Evolutionary conservation across 2,113 vertebrate genomes (phyloP).

Genomic region (Ivindomyrus marchei): DNA sequence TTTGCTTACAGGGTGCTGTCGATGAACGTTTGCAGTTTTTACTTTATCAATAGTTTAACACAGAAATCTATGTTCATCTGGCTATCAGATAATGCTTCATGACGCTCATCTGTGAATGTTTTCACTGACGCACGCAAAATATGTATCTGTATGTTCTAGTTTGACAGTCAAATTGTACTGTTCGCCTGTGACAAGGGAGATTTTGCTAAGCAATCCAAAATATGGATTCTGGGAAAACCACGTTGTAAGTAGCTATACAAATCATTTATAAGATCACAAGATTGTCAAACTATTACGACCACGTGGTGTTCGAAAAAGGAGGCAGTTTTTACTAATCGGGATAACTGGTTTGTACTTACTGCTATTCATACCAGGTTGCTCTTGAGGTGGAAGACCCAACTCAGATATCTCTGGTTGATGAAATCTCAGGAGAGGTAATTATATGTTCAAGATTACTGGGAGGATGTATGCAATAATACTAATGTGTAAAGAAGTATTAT

Average conservation of each 20-base stretch:
- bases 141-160: conserved; percentile 49
- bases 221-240: conserved; percentile 89
- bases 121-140: not conserved
- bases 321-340: not conserved
- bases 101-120: not conserved
- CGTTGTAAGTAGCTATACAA: conserved; percentile 69
- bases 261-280: not conserved
- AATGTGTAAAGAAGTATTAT: not conserved
- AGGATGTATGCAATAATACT: not conserved
- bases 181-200: conserved; percentile 89
- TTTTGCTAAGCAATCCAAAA: conserved; percentile 75
- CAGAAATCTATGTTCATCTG: not conserved
- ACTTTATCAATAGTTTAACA: not conserved
- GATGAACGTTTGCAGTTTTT: not conserved
- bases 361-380: conserved; percentile 56
- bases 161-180: conserved; percentile 83
- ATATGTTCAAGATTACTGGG: not conserved
- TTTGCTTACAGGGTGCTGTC: not conserved
- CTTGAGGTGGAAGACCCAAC: conserved; percentile 90
- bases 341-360: not conserved
- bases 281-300: not conserved
- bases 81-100: not conserved
- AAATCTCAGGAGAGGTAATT: conserved; percentile 79
- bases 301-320: not conserved
- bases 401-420: conserved; percentile 81